Percentiles rank a stretch among this genome's conserved stretches.
Evolutionary conservation across 2,113 vertebrate genomes (phyloP).

Genomic region (Myotis lucifugus): DNA sequence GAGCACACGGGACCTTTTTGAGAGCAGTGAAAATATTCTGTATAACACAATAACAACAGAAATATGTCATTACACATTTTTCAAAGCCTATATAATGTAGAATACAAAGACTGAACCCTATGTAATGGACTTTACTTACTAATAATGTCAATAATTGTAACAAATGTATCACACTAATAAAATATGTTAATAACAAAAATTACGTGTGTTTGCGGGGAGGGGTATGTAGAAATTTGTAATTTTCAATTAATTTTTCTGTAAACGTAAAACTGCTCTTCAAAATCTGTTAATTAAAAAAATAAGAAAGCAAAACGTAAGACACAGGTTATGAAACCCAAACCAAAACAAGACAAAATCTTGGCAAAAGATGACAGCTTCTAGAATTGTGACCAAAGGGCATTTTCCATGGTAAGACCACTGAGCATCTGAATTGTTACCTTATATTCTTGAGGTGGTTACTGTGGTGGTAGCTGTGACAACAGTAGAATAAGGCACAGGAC

Average conservation of each 20-base stretch:
- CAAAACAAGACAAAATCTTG: background rate
- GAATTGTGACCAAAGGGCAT: background rate
- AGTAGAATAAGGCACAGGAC: background rate
- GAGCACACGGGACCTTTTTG: background rate
- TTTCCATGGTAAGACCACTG: background rate
- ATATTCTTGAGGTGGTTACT: background rate
- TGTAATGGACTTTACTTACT: background rate
- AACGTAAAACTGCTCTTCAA: conserved; percentile 6
- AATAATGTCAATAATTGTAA: background rate
- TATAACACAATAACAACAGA: background rate
- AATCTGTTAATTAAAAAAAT: background rate
- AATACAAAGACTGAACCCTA: background rate
- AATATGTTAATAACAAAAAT: background rate
- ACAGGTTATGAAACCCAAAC: background rate
- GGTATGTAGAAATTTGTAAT: background rate
- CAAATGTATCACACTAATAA: background rate
- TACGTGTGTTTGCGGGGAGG: background rate
- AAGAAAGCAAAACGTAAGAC: background rate
- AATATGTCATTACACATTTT: background rate
- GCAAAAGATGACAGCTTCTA: background rate
- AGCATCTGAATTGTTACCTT: background rate
- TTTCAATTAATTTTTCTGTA: background rate
- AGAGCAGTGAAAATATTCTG: background rate
- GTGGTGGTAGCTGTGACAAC: background rate
- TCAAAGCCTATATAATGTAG: background rate